Percentiles rank a stretch among this genome's conserved stretches.
Evolutionary conservation across 2,888 invertebrate species (phyloP).

Genomic region (Tetragonula carbonaria): DNA sequence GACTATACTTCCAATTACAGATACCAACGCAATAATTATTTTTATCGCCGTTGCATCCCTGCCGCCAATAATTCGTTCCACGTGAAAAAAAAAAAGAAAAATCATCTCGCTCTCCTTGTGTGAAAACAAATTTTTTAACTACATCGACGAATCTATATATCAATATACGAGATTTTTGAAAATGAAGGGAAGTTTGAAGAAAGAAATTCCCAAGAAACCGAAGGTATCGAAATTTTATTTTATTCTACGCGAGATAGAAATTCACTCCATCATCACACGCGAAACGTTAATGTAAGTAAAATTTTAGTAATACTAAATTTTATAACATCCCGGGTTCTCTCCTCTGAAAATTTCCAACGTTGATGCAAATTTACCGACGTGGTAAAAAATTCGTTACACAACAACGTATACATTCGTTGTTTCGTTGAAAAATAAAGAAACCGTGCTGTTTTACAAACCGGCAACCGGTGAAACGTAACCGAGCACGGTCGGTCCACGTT

Average conservation of each 20-base stretch:
- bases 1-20: constrained; percentile 16
- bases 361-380: too few relatives aligned
- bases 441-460: not conserved
- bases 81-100: not conserved
- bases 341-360: too few relatives aligned
- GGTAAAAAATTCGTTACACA: too few relatives aligned
- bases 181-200: too few relatives aligned
- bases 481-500: not conserved
- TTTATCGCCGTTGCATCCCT: not conserved
- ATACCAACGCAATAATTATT: constrained; percentile 21
- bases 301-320: too few relatives aligned
- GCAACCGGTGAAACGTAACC: constrained; percentile 18
- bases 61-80: not conserved
- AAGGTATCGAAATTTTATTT: not conserved
- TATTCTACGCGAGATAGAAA: not conserved
- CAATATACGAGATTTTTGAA: too few relatives aligned
- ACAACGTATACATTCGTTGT: too few relatives aligned
- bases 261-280: too few relatives aligned
- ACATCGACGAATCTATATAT: not conserved
- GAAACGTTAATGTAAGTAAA: too few relatives aligned
- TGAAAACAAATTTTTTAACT: not conserved
- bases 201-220: not conserved
- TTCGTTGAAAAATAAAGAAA: too few relatives aligned
- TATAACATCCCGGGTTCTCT: too few relatives aligned
- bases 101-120: too few relatives aligned